A percentile compares a stretch with the other conserved stretches of the same genome.
phyloP scores from a whole-genome alignment of 2,888 invertebrate species.

The Amorpha juglandis region DNA sequence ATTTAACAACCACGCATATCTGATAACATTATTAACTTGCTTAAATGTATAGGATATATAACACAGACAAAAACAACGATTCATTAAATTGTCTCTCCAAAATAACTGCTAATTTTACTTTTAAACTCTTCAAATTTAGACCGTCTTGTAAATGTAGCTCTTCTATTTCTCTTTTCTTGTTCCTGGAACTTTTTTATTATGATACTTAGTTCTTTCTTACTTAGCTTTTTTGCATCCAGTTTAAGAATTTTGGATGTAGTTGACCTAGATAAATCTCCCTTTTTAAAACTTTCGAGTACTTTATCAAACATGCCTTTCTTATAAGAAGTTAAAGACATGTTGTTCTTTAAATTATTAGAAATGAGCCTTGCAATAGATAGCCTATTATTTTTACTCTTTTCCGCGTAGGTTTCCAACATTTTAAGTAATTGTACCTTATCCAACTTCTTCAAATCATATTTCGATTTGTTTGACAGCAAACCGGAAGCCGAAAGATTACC shows the following conservation, averaged over 20 bases:
- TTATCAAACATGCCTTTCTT: slow-evolving; percentile 45
- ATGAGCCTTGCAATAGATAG: slow-evolving; percentile 32
- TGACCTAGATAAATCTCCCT: slow-evolving; percentile 42
- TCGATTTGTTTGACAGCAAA: slow-evolving; percentile 32
- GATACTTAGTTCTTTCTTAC: slow-evolving; percentile 39
- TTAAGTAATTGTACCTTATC: slow-evolving; percentile 30
- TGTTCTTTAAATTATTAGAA: slow-evolving; percentile 36
- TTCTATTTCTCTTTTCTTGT: slow-evolving; percentile 35
- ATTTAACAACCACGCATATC: not conserved
- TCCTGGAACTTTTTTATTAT: slow-evolving; percentile 44
- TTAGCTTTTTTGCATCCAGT: slow-evolving; percentile 41
- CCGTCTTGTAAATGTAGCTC: slow-evolving; percentile 29
- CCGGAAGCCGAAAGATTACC: slow-evolving; percentile 36
- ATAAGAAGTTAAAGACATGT: slow-evolving; percentile 42
- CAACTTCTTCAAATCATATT: slow-evolving; percentile 34
- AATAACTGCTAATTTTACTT: slow-evolving; percentile 7
- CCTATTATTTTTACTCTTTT: slow-evolving; percentile 25
- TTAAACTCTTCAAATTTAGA: slow-evolving; percentile 31
- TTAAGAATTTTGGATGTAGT: slow-evolving; percentile 42
- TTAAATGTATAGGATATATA: not conserved
- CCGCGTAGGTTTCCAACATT: slow-evolving; percentile 28
- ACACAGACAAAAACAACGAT: not conserved
- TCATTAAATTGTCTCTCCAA: not conserved
- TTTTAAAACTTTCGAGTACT: slow-evolving; percentile 48
- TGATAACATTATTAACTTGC: not conserved